Evolutionary conservation across 2,113 vertebrate genomes (phyloP), one percentile per base, ranked within the genome.

Genomic region (Abramis brama): DNA sequence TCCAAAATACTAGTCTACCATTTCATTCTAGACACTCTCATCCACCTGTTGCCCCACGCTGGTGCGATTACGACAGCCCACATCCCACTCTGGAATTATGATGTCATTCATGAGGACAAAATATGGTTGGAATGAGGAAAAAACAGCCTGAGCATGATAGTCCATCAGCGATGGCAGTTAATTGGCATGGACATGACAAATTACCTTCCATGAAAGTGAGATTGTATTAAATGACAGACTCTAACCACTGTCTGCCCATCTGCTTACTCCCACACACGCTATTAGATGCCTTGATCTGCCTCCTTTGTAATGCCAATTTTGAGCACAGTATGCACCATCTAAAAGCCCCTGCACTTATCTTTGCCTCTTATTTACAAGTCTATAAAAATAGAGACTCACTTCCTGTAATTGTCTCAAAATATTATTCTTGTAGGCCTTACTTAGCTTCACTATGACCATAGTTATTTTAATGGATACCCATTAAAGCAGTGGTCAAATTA

Each of bases 131-230:
- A 90, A 90, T 91, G 10, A 91, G 89, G 84, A 90, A 55, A 25
- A 43, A 78, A 12, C 66, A 23, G 30, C 27, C 90, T 91, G 91
- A 93, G 90, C 85, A 84, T 88, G 88, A 86, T 91, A 52, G 94
- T 94, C 92, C 90, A 93, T 94, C 92, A 95, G 64, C 68, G 89
- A 90, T 87, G 90, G 87, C 89, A 89, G 91, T 91, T 94, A 94
- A 95, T 94, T 92, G 92, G 87, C 85, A 87, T 78, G 89, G 89
- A 90, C 91, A 89, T 94, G 93, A 94, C 93, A 93, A 94, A 94
- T 93, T 94, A 89, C 89, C 90, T 84, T 89, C 62, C 36, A 88
- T 90, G 85, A 89, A 91, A 93, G 92, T 92, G 90, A 91, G 92
- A 92, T 93, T 91, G 90, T 92, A 89, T 88, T 86, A 91, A 92